These are phyloP conservation scores for Leptinotarsa defecta DNA, from an alignment of 1,140 invertebrate genomes.

Conservation along the genomic window DNA sequence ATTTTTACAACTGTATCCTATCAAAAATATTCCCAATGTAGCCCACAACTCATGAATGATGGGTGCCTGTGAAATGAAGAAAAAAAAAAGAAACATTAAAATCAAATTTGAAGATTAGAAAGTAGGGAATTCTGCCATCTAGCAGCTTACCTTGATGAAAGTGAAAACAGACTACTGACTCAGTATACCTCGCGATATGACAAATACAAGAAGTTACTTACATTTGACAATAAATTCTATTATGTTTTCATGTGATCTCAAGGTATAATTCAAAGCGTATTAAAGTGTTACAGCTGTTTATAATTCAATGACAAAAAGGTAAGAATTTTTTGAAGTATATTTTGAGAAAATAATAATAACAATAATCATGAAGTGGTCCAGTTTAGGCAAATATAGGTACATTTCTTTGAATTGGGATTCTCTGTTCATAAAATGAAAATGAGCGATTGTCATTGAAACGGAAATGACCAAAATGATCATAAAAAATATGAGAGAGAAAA, in stretches of 20 bases:
- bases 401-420: background rate
- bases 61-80: too few species aligned
- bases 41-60: too few species aligned
- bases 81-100: too few species aligned
- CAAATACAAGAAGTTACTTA: background rate
- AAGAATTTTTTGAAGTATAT: background rate
- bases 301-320: background rate
- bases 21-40: too few species aligned
- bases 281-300: background rate
- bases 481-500: too few species aligned
- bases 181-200: background rate
- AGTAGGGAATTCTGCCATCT: constrained; percentile 7
- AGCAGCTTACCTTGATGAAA: constrained; percentile 5
- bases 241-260: background rate
- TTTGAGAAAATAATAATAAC: background rate
- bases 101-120: background rate
- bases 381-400: background rate
- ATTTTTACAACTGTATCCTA: background rate
- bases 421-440: too few species aligned
- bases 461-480: too few species aligned
- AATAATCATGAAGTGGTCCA: background rate
- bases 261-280: background rate
- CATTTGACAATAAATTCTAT: background rate
- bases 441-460: too few species aligned
- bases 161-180: background rate